phyloP scores from a whole-genome alignment of 2,888 invertebrate genomes.

The Noctua janthe region DNA sequence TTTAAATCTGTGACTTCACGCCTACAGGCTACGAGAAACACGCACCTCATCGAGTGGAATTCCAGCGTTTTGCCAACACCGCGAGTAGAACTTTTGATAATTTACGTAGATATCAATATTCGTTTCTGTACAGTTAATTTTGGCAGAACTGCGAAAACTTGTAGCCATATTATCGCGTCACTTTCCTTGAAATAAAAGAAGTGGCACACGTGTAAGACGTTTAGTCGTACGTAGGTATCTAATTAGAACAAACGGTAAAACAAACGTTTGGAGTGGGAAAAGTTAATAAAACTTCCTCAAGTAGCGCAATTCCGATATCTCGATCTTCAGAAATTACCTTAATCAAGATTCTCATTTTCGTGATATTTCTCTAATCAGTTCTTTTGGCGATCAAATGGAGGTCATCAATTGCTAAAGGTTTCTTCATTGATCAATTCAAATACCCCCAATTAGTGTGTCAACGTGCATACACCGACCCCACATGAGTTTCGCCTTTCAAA shows the following conservation, averaged over 20 bases:
- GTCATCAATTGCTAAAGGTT: constrained; percentile 7
- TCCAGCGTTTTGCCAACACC: constrained; percentile 68
- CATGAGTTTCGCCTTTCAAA: constrained; percentile 17
- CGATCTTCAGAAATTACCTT: neutral
- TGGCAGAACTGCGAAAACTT: neutral
- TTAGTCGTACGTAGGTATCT: neutral
- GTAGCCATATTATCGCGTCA: constrained; percentile 10
- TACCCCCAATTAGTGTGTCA: neutral
- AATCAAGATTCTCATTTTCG: neutral
- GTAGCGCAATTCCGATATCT: neutral
- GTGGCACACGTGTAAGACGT: neutral
- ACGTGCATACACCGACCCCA: neutral
- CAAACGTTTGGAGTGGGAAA: neutral
- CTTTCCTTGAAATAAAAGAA: constrained; percentile 17
- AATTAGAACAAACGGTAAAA: constrained; percentile 15
- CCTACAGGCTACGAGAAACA: constrained; percentile 46
- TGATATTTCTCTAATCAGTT: neutral
- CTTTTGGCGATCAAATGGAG: neutral
- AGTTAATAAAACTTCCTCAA: neutral
- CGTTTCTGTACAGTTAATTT: constrained; percentile 7
- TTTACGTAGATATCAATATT: constrained; percentile 40
- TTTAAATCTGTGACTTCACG: constrained; percentile 53
- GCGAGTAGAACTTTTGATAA: constrained; percentile 41
- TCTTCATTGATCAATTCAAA: constrained; percentile 4
- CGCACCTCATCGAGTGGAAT: constrained; percentile 55